Evolutionary conservation across 2,113 vertebrate genomes (phyloP), one percentile per base, ranked within the genome.

Genomic region (Globicephala melas): DNA sequence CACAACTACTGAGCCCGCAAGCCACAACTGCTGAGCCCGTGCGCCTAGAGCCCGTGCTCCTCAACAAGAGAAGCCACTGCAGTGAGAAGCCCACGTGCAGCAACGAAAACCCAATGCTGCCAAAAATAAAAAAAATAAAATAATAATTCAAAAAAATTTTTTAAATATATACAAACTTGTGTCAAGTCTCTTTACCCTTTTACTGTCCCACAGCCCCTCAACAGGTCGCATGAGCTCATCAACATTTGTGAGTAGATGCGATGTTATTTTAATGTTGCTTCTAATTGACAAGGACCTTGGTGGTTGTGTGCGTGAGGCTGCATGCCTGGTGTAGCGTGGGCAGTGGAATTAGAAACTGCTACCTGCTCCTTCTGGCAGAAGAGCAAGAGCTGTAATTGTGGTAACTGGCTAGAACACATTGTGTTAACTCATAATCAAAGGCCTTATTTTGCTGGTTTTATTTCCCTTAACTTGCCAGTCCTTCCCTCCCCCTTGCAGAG

Each of bases 171-270:
- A 73, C 95, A 98, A 98, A 98, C 98, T 97, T 97, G 85, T 97
- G 97, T 74, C 8, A 38, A 93, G 98, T 96, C 77, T 70, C 90
- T 85, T 95, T 86, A 84, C 92, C 88, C 95, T 87, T 12, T 26
- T 8, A 31, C 84, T 65, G 82, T 89, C 77, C 60, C 18, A 10
- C 87, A 77, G 11, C 6, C 33, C 88, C 80, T 81, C 94, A 96
- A 98, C 98, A 99, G 98, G 98, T 99, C 98, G 96, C 60, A 71
- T 11, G 18, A 96, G 92, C 92, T 95, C 97, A 91, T 33, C 97
- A 98, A 98, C 98, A 98, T 98, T 98, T 99, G 97, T 84, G 96
- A 98, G 95, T 98, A 99, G 98, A 98, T 98, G 98, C 98, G 96
- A 96, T 98, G 97, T 96, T 98, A 81, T 97, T 97, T 98, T 96